Conservation (phyloP, 37 sponge, comb jelly and placozoan genomes). For the Tethya wilhelma region DNA sequence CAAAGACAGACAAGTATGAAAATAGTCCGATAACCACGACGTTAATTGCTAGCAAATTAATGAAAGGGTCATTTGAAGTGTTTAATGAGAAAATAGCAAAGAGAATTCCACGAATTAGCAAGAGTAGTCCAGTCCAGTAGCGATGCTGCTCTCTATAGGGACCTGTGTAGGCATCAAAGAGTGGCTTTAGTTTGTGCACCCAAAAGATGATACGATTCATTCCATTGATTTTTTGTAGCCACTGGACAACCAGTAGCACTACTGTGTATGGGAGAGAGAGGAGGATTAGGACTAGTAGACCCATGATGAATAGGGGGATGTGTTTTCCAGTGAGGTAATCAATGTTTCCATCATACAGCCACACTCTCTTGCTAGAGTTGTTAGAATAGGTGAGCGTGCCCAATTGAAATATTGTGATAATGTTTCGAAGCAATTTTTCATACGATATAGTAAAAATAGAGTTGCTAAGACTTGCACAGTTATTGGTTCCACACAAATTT, state of each 20-base stretch:
- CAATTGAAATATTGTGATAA: neutral
- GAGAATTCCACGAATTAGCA: neutral
- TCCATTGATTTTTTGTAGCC: neutral
- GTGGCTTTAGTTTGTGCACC: neutral
- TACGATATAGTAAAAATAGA: neutral
- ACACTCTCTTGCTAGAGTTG: neutral
- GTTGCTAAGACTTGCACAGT: neutral
- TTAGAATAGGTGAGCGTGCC: neutral
- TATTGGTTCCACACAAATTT: neutral
- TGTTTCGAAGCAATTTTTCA: neutral
- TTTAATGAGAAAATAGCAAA: neutral
- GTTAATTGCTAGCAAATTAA: neutral
- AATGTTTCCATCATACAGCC: neutral
- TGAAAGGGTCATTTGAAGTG: neutral
- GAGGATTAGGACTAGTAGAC: neutral
- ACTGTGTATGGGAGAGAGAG: neutral
- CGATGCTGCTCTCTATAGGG: too few relatives aligned
- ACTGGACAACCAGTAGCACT: neutral
- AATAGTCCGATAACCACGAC: neutral
- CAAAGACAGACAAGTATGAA: neutral
- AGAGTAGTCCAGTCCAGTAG: too few relatives aligned
- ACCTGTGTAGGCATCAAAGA: too few relatives aligned
- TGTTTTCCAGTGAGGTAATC: too few relatives aligned
- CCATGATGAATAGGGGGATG: too few relatives aligned
- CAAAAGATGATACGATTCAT: neutral